Base-by-base conservation (phyloP, 2,113 vertebrate genomes). In the Chloroceryle aenea region DNA sequence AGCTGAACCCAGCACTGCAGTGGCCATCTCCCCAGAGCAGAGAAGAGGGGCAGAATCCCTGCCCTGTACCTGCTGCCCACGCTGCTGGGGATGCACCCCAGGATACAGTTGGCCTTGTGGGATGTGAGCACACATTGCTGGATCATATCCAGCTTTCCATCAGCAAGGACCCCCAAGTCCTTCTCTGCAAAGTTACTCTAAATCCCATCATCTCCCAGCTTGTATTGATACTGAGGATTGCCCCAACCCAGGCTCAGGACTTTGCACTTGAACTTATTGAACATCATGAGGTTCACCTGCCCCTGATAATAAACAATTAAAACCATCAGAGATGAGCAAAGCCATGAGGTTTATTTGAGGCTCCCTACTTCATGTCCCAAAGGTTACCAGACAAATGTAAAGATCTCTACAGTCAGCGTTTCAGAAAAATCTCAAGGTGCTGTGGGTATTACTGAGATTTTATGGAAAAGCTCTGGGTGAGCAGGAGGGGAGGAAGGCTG, bases 371-470 rank as follows among this genome's bases (percentile, higher is more conserved):
- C 5, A 1, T 0, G 8, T 36, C 45, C 69, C 27, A 0, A 12
- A 48, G 64, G 20, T 16, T 23, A 23, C 9, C 32, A 21, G 34
- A 11, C 14, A 40, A 32, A 38, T 5, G 21, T 12, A 27, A 7
- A 45, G 25, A 25, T 43, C 38, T 38, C 2, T 3, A 7, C 11
- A 19, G 26, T 8, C 16, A 16, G 8, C 0, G 5, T 22, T 83
- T 40, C 40, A 23, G 7, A 9, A 53, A 53, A 34, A 52, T 9
- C 43, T 45, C 29, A 10, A 4, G 9, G 10, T 7, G 19, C 1
- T 13, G 26, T 7, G 30, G 30, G 5, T 58, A 40, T 45, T 22
- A 17, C 25, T 25, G 15, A 74, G 42, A 16, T 59, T 38, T 26
- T 4, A 32, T 5, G n/a, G 56, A 45, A 26, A 69, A 72, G 52